Percentiles rank a stretch among this genome's conserved stretches.
Conservation (phyloP, 2,113 vertebrate species). For the Amblyopsis rosae region DNA sequence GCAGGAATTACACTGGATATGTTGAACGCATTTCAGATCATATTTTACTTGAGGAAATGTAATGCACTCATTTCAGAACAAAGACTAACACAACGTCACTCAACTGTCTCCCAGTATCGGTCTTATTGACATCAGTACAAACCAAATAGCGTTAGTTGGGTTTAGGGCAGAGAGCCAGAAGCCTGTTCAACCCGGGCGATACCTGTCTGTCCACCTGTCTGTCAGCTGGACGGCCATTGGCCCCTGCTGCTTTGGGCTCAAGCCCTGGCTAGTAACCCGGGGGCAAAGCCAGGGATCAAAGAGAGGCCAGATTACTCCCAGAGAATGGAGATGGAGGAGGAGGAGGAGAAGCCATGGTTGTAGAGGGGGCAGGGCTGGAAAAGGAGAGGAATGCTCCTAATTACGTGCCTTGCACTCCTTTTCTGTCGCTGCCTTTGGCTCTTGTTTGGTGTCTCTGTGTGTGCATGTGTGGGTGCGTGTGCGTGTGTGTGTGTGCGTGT, state of each 20-base stretch:
- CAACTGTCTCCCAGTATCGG: background rate
- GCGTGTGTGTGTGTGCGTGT: constrained; percentile 16
- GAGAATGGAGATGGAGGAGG: constrained; percentile 65
- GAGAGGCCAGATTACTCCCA: constrained; percentile 73
- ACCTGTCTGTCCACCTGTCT: constrained; percentile 9
- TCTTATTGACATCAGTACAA: constrained; percentile 1
- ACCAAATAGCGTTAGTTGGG: constrained; percentile 33
- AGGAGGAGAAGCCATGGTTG: constrained; percentile 23
- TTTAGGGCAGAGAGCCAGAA: constrained; percentile 29
- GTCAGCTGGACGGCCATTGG: constrained; percentile 78
- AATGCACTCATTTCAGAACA: constrained; percentile 7
- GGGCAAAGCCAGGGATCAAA: constrained; percentile 79
- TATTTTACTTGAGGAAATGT: background rate
- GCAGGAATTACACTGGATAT: constrained; percentile 17
- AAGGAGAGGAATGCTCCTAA: constrained; percentile 83
- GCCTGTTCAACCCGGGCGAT: constrained; percentile 51
- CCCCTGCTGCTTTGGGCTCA: constrained; percentile 47
- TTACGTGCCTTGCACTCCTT: constrained; percentile 74
- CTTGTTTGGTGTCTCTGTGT: constrained; percentile 50
- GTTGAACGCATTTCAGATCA: background rate
- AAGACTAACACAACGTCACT: background rate
- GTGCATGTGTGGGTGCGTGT: constrained; percentile 39
- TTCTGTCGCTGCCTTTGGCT: constrained; percentile 50
- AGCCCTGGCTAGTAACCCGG: constrained; percentile 59
- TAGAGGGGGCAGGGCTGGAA: constrained; percentile 66